A percentile compares a stretch with the other conserved stretches of the same genome.
phyloP scores from a whole-genome alignment of 2,888 invertebrate species.

The Litoditis marina region DNA sequence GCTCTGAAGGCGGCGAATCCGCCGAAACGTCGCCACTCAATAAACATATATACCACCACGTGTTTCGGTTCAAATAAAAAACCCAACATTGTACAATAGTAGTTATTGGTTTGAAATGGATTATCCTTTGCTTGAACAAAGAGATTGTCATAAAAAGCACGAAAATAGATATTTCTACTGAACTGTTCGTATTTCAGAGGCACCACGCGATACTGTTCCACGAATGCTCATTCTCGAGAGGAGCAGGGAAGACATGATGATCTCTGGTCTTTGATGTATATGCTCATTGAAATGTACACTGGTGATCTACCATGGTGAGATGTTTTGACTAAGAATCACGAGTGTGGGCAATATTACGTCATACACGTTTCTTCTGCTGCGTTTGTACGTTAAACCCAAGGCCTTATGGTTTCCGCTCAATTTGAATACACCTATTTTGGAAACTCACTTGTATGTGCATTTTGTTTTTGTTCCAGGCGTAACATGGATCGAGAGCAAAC shows the following conservation, averaged over 20 bases:
- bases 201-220: slow-evolving; percentile 39
- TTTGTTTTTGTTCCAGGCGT: neutral
- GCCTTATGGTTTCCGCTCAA: too few species aligned
- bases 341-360: neutral
- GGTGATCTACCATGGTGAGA: slow-evolving; percentile 31
- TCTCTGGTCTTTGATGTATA: slow-evolving; percentile 40
- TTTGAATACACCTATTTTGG: too few species aligned
- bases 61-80: too few species aligned
- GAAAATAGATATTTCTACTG: neutral
- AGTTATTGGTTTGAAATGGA: too few species aligned
- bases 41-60: too few species aligned
- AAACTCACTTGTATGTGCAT: neutral
- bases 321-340: neutral
- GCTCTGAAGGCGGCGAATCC: too few species aligned
- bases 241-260: slow-evolving; percentile 46
- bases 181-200: slow-evolving; percentile 21
- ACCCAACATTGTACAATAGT: too few species aligned
- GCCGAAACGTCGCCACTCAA: too few species aligned
- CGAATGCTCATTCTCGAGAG: slow-evolving; percentile 33
- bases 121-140: too few species aligned
- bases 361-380: too few species aligned
- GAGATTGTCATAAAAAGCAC: too few species aligned
- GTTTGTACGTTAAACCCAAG: too few species aligned
- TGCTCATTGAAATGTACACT: slow-evolving; percentile 35
- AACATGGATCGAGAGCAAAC: slow-evolving; percentile 7